Base-by-base conservation (phyloP, 2,888 invertebrate genomes). In the Halocaridina rubra region DNA sequence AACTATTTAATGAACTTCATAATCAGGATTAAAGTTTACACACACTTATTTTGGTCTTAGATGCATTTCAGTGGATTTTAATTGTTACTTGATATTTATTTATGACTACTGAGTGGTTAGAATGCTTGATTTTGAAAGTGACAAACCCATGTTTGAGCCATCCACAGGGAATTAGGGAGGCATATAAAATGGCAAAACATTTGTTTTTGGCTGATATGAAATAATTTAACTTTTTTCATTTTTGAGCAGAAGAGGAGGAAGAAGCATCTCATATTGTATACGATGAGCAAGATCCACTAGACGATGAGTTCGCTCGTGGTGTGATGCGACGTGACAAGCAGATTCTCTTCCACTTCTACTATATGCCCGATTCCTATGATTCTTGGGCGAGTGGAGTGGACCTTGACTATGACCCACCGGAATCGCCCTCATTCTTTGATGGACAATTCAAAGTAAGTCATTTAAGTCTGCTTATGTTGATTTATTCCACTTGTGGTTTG, bases 341-440 rank as follows among this genome's bases (percentile, higher is more conserved):
- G 91, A 94, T 95, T 29, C 93, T 98, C 90, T 93, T 98, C 90
- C 98, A 98, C 91, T 98, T 98, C 97, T 97, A 97, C 92, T 98
- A 97, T 91, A 94, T 96, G 90, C 98, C 98, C 1, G 98, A 98
- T 92, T 96, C 96, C 89, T 95, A 96, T 90, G 97, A 97, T 91
- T 95, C 96, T 0, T 97, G 96, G 96, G 94, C 74, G 85, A 89
- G 88, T 84, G 88, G 90, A 33, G 86, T 88, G 22, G 88, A 88
- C 19, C 61, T 88, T 24, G 88, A 88, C 39, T 84, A 86, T 72
- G 88, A 88, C 30, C 86, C 88, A 27, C 88, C 88, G 13, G 85
- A 85, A 33, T 86, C 88, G 19, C 88, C 88, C 29, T 78, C 72
- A 27, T 80, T 82, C 24, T 82, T 72, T 74, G 88, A 88, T 57